Base-by-base conservation (phyloP, 2,797 vertebrate species). In the Spinibarbus caldwelli region DNA sequence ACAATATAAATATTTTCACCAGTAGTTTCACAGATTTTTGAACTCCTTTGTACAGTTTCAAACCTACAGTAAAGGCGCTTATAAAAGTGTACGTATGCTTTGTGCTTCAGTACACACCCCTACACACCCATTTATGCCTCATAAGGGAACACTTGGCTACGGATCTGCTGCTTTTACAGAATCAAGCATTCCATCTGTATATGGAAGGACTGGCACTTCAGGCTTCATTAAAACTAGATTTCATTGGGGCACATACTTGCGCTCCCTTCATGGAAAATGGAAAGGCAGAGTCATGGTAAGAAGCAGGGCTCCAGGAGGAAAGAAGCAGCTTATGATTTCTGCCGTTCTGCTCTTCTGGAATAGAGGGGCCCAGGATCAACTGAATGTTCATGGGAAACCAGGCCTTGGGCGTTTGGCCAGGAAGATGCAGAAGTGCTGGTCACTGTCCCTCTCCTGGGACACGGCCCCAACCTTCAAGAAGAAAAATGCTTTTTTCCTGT, bases 401-500 rank as follows among this genome's bases (percentile, higher is more conserved):
- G 78, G 7, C 45, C 71, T 49, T 36, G 52, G 80, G 88, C 43
- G 1, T 14, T 34, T 17, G 29, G 86, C 79, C 79, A 87, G 66
- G 62, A 52, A 79, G 68, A 86, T 78, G 62, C 83, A 79, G 49
- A 26, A 36, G 49, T 34, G 72, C 68, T 79, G 78, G 68, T 87
- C 85, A 73, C 75, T 85, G 49, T 85, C 52, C 62, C n/a, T 90
- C 88, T 87, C 86, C 47, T 36, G 75, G 77, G 86, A 80, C 62
- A 70, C 78, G 52, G 49, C 71, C 80, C 82, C 17, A 62, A 57
- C 77, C 79, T 84, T 86, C 70, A 89, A 84, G 72, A 84, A 34
- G 83, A 85, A 84, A 86, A 77, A 75, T 67, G 66, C 26, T n/a
- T 80, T 84, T n/a, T 89, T 88, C 85, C 78, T 90, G 87, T 90